These are phyloP conservation scores for Mythimna loreyi DNA, from an alignment of 2,888 invertebrate species.

Conservation along the genomic window DNA sequence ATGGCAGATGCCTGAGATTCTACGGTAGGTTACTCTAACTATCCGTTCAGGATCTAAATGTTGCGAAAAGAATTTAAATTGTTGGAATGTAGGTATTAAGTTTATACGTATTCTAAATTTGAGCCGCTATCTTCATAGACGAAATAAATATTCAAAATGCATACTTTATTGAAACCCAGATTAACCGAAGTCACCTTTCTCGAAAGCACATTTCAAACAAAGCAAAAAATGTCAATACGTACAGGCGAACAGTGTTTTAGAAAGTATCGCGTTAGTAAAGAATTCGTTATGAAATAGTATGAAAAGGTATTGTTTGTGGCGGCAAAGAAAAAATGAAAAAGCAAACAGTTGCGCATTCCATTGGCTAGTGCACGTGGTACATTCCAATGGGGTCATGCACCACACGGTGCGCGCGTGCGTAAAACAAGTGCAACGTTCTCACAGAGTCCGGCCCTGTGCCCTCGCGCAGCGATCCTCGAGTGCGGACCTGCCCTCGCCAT, in stretches of 20 bases:
- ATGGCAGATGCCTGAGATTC: constrained; percentile 56
- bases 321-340: constrained; percentile 84
- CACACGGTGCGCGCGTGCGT: constrained; percentile 85
- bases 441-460: constrained; percentile 66
- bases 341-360: constrained; percentile 91
- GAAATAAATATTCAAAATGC: constrained; percentile 52
- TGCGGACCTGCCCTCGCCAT: constrained; percentile 69
- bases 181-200: constrained; percentile 63
- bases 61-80: constrained; percentile 53
- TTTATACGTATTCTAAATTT: constrained; percentile 46
- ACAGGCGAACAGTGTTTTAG: constrained; percentile 78
- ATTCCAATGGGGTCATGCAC: constrained; percentile 90
- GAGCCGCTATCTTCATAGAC: constrained; percentile 3
- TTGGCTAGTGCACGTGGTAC: constrained; percentile 89
- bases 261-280: constrained; percentile 82
- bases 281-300: constrained; percentile 88
- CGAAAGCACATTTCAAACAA: constrained; percentile 71
- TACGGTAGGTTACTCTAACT: constrained; percentile 53
- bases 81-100: constrained; percentile 44
- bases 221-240: constrained; percentile 75
- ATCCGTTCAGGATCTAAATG: constrained; percentile 48
- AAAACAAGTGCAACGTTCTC: constrained; percentile 86
- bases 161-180: constrained; percentile 55
- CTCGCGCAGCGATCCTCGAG: constrained; percentile 77
- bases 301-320: constrained; percentile 88